Base-by-base conservation (phyloP, 1,140 invertebrate species). In the Coelopa frigida region DNA sequence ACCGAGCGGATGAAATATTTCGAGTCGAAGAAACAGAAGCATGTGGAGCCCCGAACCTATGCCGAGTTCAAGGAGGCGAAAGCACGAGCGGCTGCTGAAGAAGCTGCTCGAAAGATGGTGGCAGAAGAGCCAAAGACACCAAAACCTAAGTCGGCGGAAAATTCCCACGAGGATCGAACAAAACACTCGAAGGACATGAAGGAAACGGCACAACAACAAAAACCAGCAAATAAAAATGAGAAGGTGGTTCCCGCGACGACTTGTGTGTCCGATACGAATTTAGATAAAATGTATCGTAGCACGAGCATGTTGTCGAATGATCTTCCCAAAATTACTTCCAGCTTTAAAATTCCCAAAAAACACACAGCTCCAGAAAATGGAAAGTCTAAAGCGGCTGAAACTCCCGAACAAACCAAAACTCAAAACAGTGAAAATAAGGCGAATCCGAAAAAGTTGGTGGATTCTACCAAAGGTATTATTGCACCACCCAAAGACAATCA, bases 1-100 rank as follows among this genome's bases (percentile, higher is more conserved):
- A 37, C 37, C 2, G 49, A 51, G 12, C 26, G 49, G 29, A 27
- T 26, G 7, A 46, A 46, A 32, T 51, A 51, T 43, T 51, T 46
- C 12, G 44, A 51, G 20, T 46, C 49, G 3, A 51, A 51, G 26
- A 48, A 48, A 24, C 39, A 41, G 29, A 48, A 48, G 14, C 22
- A 31, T 10, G 18, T 17, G 29, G 12, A 43, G 14, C 49, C 51
- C 10, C 44, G 42, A 1, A 62, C 59, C 2, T 67, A 67, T 42
- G 37, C 46, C 0, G 61, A 61, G 29, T 51, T 64, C 41, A 46
- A 48, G 3, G 36, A 58, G 29, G 55, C 54, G 0, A 64, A 59
- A 36, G 57, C 54, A 29, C 40, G 55, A 10, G 42, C 36, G 1
- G 56, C 47, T 0, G 46, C 50, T 26, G 33, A 40, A 23, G 43